These are phyloP conservation scores for Epinotia ramella DNA, from an alignment of 2,888 invertebrate genomes.

Conservation along the genomic window DNA sequence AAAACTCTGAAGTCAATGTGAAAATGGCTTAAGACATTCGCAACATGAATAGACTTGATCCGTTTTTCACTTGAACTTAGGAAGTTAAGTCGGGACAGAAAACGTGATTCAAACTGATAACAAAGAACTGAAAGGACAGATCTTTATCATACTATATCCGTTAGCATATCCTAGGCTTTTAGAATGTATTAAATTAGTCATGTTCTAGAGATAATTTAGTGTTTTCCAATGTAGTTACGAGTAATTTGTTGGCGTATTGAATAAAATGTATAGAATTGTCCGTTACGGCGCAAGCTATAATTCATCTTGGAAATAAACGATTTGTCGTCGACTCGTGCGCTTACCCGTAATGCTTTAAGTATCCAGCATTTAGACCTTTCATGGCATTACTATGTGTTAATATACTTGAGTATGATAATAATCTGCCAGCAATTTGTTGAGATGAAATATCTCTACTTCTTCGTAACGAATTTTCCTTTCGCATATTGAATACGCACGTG, in stretches of 20 bases:
- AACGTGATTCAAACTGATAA: slow-evolving; percentile 41
- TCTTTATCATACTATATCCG: slow-evolving; percentile 40
- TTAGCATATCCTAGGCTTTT: slow-evolving; percentile 37
- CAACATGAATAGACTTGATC: not conserved
- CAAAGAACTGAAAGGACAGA: slow-evolving; percentile 40
- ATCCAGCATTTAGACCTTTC: slow-evolving; percentile 1
- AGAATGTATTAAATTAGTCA: slow-evolving; percentile 28
- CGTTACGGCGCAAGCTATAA: slow-evolving; percentile 29
- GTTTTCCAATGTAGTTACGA: slow-evolving; percentile 8
- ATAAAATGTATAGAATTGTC: slow-evolving; percentile 41
- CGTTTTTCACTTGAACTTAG: not conserved
- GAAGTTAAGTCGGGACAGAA: slow-evolving; percentile 20
- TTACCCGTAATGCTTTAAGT: slow-evolving; percentile 25
- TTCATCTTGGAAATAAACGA: slow-evolving; percentile 27
- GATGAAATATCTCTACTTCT: not conserved
- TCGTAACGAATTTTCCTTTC: not conserved
- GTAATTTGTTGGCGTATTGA: slow-evolving; percentile 38
- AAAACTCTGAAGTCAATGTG: not conserved
- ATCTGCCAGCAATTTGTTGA: not conserved
- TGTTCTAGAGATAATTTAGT: slow-evolving; percentile 29
- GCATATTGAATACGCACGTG: not conserved
- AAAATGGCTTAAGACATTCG: slow-evolving; percentile 16
- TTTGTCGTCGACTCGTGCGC: slow-evolving; percentile 29
- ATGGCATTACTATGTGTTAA: slow-evolving; percentile 49
- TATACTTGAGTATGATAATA: not conserved